Base-by-base conservation (phyloP, 2,888 invertebrate genomes). In the Drosophila engyochracea region DNA sequence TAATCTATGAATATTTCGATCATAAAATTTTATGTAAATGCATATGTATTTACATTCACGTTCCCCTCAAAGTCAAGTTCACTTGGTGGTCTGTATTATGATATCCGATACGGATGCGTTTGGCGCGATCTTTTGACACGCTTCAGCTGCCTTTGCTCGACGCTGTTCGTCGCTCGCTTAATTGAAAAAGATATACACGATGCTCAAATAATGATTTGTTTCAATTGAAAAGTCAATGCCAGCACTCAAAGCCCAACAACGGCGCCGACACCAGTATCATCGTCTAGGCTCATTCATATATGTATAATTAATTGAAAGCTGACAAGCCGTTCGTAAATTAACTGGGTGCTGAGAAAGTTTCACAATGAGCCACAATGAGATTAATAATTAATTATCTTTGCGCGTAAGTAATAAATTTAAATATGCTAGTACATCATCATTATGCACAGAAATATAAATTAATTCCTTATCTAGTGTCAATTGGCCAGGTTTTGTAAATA, bases 131-230 rank as follows among this genome's bases (percentile, higher is more conserved):
- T 85, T 59, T 89, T 86, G 82, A 85, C 87, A 87, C 82, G 66
- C 35, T 41, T 44, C 39, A 33, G 53, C 68, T 59, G 65, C 47
- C 68, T 35, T 61, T 31, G 44, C 64, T 41, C 60, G 52, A 28
- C 35, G 53, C 53, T 47, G 72, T 51, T 74, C 84, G 73, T 60
- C 60, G 74, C 49, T 35, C 49, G 65, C 62, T 72, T 73, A 87
- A 88, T 87, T 90, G 79, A 77, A 74, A 74, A 69, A 75, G 74
- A 85, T 79, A 79, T 64, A 79, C 73, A 82, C 73, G 85, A 78
- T 79, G 76, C 74, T 85, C 77, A 85, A 89, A 81, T 88, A 88
- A 87, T 90, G 85, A 90, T 90, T 88, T 90, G 86, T 90, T 88
- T 85, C 81, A 87, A 87, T 87, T 87, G 81, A 90, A 88, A 79